phyloP scores from a whole-genome alignment of 2,888 invertebrate species.

The Amphipyra tragopoginis region DNA sequence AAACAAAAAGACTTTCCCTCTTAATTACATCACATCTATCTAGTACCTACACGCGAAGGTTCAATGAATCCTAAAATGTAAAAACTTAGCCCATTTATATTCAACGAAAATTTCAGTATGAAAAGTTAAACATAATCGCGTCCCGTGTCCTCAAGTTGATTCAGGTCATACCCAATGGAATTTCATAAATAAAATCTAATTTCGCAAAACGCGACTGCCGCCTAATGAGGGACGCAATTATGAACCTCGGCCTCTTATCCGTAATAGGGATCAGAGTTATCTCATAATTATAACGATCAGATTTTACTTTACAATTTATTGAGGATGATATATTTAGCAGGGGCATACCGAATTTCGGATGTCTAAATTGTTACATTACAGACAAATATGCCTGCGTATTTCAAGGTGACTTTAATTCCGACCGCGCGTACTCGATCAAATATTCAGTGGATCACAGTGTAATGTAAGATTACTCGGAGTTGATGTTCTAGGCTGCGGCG shows the following conservation, averaged over 20 bases:
- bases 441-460: slow-evolving; percentile 68
- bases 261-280: slow-evolving; percentile 70
- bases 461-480: slow-evolving; percentile 67
- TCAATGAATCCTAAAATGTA: slow-evolving; percentile 56
- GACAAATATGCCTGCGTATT: slow-evolving; percentile 31
- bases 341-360: slow-evolving; percentile 11
- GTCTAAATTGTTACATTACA: slow-evolving; percentile 18
- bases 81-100: slow-evolving; percentile 48
- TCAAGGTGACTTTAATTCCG: slow-evolving; percentile 58
- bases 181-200: slow-evolving; percentile 78
- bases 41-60: slow-evolving; percentile 53
- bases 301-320: slow-evolving; percentile 56
- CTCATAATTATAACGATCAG: slow-evolving; percentile 68
- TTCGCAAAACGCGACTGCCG: slow-evolving; percentile 68
- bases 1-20: slow-evolving; percentile 69
- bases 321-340: slow-evolving; percentile 11
- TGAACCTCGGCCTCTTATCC: slow-evolving; percentile 70
- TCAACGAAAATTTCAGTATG: slow-evolving; percentile 39
- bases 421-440: slow-evolving; percentile 65
- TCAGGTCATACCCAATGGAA: slow-evolving; percentile 67
- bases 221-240: slow-evolving; percentile 81
- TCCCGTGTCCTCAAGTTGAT: slow-evolving; percentile 61
- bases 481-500: slow-evolving; percentile 53
- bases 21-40: slow-evolving; percentile 67
- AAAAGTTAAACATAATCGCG: slow-evolving; percentile 52